Percentiles rank a stretch among this genome's conserved stretches.
phyloP scores from a whole-genome alignment of 1,140 invertebrate species.

The Brachionus rotundiformis region DNA sequence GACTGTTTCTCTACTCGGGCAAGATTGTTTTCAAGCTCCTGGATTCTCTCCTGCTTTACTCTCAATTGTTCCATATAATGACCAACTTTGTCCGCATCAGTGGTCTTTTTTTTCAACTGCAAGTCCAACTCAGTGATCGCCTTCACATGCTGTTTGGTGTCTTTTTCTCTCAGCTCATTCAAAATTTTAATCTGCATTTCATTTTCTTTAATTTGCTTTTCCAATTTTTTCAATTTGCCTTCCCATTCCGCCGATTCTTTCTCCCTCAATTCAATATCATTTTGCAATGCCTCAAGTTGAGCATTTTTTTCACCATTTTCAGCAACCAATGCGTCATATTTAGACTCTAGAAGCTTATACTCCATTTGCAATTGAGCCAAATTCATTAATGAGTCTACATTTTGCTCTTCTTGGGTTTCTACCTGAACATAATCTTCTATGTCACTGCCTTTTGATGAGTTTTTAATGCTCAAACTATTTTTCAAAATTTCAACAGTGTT shows the following conservation, averaged over 20 bases:
- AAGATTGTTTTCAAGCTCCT: constrained; percentile 31
- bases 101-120: constrained; percentile 50
- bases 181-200: constrained; percentile 44
- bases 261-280: not conserved
- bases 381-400: constrained; percentile 7
- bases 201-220: constrained; percentile 42
- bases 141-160: constrained; percentile 45
- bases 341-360: not conserved
- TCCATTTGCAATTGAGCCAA: constrained; percentile 31
- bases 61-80: constrained; percentile 47
- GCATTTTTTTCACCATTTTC: not conserved
- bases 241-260: not conserved
- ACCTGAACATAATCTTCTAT: constrained; percentile 32
- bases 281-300: not conserved
- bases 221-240: not conserved
- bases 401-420: not conserved
- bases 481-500: not conserved
- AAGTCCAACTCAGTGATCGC: constrained; percentile 15
- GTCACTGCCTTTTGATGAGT: not conserved
- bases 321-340: not conserved
- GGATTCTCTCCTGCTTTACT: constrained; percentile 38
- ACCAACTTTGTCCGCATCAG: constrained; percentile 46
- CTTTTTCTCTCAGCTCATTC: constrained; percentile 44
- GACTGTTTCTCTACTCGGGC: constrained; percentile 43
- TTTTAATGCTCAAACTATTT: constrained; percentile 17